Evolutionary conservation across 2,113 vertebrate species (phyloP), one percentile per base, ranked within the genome.

Genomic region (Lasiurus borealis): DNA sequence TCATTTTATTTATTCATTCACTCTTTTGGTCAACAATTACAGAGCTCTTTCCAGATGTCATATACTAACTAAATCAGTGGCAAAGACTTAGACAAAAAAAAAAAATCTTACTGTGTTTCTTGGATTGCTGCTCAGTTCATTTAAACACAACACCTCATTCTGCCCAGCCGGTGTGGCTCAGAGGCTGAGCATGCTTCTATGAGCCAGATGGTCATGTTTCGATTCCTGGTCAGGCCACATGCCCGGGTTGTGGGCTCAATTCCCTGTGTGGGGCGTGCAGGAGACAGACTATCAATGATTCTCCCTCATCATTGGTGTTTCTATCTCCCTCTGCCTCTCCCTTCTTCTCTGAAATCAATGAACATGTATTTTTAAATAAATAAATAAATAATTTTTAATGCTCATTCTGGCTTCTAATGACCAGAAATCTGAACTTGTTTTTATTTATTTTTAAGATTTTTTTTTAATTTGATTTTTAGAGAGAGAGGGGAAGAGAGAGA

Each of bases 41-140:
- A 31, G 34, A 93, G 36, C 29, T 87, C 81, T 90, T 93, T 75
- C 87, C n/a, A 96, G 52, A 88, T 78, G 29, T 73, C 50, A 87
- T 4, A 77, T 31, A 62, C 64, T 68, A 78, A 54, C 50, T 72
- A 73, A 93, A 83, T 76, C 21, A 92, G 36, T 25, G 25, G 48
- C 71, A 73, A 91, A 73, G 69, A 92, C 72, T 64, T 90, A 12
- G 9, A 62, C 50, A 29, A 29, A 40, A 71, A 48, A 73, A 29
- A 50, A 48, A 40, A 85, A 59, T 34, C 31, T 44, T 80, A 40
- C 0, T 46, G 13, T 69, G 68, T 69, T 94, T 91, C 62, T 62
- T n/a, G 44, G 10, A 69, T 76, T 78, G 76, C 2, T 91, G n/a
- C 54, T 86, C 66, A 94, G 68, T 16, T 93, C 76, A 93, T 64